Percentiles rank a stretch among this genome's conserved stretches.
Conservation (phyloP, 2,113 vertebrate genomes). For the Tauraco erythrolophus region DNA sequence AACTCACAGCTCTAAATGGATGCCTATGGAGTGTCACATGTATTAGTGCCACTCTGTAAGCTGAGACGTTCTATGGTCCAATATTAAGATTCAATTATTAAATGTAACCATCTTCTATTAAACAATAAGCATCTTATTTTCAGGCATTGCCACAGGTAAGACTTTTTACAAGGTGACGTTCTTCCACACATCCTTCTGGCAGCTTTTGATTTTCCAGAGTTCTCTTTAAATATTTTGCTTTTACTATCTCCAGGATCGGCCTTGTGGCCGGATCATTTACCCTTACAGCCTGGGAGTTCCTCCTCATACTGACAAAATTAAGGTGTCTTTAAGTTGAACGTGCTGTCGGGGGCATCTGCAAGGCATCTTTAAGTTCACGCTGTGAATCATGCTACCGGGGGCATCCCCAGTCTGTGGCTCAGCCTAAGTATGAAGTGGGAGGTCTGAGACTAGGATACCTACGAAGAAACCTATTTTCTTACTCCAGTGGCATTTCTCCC, state of each 20-base stretch:
- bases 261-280: neutral
- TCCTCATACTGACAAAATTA: neutral
- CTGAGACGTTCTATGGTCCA: neutral
- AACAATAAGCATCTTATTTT: neutral
- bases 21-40: neutral
- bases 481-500: neutral
- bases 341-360: neutral
- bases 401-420: neutral
- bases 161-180: neutral
- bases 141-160: neutral
- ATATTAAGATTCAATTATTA: neutral
- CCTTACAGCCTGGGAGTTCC: neutral
- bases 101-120: neutral
- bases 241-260: neutral
- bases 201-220: neutral
- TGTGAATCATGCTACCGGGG: neutral
- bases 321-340: neutral
- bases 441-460: neutral
- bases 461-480: neutral
- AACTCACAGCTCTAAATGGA: neutral
- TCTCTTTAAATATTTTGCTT: neutral
- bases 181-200: neutral
- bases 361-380: neutral
- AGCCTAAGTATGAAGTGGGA: neutral
- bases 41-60: neutral